Percentiles rank a stretch among this genome's conserved stretches.
Conservation (phyloP, 1,140 invertebrate species). For the Temnothorax longispinosus region DNA sequence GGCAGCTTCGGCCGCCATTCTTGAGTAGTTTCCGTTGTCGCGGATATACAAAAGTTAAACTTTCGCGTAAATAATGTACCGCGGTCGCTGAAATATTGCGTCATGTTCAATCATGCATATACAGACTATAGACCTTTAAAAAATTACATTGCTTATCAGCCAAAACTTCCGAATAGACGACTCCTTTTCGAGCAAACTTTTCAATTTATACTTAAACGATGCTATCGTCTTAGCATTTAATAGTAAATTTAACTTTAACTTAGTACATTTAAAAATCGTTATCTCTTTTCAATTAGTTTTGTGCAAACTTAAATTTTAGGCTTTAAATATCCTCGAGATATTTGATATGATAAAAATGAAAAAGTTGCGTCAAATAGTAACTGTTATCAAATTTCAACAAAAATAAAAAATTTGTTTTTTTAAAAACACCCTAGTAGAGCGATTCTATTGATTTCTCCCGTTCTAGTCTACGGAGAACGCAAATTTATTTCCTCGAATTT, state of each 20-base stretch:
- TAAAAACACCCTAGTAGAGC: neutral
- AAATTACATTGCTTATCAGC: conserved; percentile 20
- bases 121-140: neutral
- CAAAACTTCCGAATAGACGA: neutral
- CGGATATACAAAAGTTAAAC: conserved; percentile 25
- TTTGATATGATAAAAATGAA: neutral
- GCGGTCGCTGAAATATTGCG: conserved; percentile 2
- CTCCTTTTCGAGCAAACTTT: neutral
- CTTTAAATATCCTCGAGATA: neutral
- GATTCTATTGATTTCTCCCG: neutral
- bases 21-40: conserved; percentile 14
- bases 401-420: neutral
- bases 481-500: conserved; percentile 23
- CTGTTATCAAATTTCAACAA: neutral
- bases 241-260: neutral
- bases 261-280: neutral
- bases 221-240: neutral
- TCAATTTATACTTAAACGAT: neutral
- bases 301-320: neutral
- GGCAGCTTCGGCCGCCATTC: conserved; percentile 7
- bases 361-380: neutral
- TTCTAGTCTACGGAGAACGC: neutral
- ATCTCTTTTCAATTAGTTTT: neutral
- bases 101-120: neutral
- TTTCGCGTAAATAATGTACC: conserved; percentile 1